Percentiles rank a stretch among this genome's conserved stretches.
Evolutionary conservation across 1,140 invertebrate species (phyloP).

Genomic region (Popillia japonica): DNA sequence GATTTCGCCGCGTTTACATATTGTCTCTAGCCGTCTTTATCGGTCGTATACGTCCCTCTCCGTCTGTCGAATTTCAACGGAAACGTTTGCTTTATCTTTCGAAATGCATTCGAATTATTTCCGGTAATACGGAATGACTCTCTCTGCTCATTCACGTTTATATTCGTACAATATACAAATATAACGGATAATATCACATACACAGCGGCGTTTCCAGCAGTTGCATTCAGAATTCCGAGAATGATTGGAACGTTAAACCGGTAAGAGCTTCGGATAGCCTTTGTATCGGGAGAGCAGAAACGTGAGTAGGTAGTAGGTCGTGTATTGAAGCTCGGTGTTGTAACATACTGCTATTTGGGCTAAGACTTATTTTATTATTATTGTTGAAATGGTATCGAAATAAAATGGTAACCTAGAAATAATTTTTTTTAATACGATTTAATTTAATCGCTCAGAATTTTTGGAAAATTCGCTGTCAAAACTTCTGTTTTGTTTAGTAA

Average conservation of each 20-base stretch:
- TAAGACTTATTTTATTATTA: neutral
- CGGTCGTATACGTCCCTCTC: neutral
- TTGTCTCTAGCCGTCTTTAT: neutral
- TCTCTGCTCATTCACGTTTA: constrained; percentile 12
- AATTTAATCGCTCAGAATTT: no score
- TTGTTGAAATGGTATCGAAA: neutral
- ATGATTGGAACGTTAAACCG: constrained; percentile 27
- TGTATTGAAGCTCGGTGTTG: neutral
- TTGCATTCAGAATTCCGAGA: constrained; percentile 23
- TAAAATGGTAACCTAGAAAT: no score
- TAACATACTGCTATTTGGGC: no score
- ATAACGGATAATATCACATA: neutral
- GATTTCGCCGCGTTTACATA: neutral
- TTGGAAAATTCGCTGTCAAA: no score
- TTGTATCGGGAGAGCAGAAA: neutral
- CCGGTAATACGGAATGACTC: constrained; percentile 31
- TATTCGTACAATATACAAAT: neutral
- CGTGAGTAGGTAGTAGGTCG: neutral
- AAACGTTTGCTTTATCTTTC: neutral
- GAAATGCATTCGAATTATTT: constrained; percentile 28
- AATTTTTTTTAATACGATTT: no score
- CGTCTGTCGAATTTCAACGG: neutral
- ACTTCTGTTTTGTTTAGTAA: no score
- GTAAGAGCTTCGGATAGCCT: constrained; percentile 32
- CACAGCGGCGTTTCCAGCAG: constrained; percentile 1